Evolutionary conservation across 1,140 invertebrate genomes (phyloP), one percentile per base, ranked within the genome.

Genomic region (Ericerus pela): DNA sequence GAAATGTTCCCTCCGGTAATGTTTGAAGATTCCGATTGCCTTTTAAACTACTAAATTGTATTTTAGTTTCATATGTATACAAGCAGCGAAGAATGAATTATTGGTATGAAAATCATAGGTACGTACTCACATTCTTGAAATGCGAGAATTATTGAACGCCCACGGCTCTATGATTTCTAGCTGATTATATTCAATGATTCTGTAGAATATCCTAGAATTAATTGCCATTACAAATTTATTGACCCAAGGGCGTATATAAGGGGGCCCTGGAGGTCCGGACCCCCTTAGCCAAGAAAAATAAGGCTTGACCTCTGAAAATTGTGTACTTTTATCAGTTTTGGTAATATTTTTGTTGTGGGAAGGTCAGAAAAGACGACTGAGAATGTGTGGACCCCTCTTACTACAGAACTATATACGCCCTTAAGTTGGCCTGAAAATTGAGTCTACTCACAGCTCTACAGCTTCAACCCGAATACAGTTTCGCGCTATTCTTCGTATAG

Each of bases 61-160:
- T 12, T 22, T 16, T 8, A 20, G 20, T 30, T 20, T 41, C 16
- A 20, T 8, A 29, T 11, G n/a, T n/a, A 28, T 28, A 29, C 8
- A n/a, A 2, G 3, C 22, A 30, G 4, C 6, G 20, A 8, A 2
- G 2, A 18, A 51, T 18, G 37, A 27, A 1, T 51, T 54, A 60
- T 57, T 59, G 38, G 52, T 51, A 28, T 28, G 1, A 53, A 41
- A 51, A 47, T 5, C 37, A 24, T 30, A 29, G 27, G 59, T 8
- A 36, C 54, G 41, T 61, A 76, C 79, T 79, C 70, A 82, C 80
- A 83, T 66, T 66, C 75, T 77, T 4, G 71, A 74, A 47, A 82
- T 80, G 68, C 78, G 70, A 1, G 80, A 80, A 55, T 76, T 79
- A 60, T 72, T 72, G 62, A 84, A 83, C 2, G 81, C 78, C 20